These are phyloP conservation scores for Phoeniculus purpureus DNA, from an alignment of 2,797 vertebrate species.

Conservation along the genomic window DNA sequence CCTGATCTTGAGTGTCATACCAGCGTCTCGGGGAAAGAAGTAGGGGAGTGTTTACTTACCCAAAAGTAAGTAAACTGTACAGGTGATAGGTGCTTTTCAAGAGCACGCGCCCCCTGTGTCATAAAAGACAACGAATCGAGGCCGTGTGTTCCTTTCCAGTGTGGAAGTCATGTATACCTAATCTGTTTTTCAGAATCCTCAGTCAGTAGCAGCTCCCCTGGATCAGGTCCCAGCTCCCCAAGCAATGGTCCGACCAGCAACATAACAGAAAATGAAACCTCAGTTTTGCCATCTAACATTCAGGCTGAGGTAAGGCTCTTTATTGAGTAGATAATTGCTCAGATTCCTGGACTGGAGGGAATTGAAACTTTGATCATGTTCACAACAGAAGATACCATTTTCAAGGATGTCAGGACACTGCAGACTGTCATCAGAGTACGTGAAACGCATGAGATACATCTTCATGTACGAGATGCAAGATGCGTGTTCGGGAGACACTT, in stretches of 20 bases:
- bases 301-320: conserved; percentile 89
- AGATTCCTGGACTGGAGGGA: neutral
- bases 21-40: neutral
- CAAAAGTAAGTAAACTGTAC: neutral
- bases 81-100: neutral
- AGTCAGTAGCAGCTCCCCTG: conserved; percentile 92
- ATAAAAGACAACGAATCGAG: neutral
- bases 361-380: neutral
- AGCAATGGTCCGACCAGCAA: conserved; percentile 90
- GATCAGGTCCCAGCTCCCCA: conserved; percentile 95
- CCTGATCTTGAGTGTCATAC: neutral
- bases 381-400: neutral
- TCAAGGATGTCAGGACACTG: neutral
- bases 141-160: neutral
- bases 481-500: neutral
- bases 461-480: neutral
- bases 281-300: conserved; percentile 86
- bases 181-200: conserved; percentile 87
- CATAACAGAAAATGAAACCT: conserved; percentile 89
- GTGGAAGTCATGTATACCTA: conserved; percentile 4
- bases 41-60: neutral
- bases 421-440: neutral
- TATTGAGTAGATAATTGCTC: neutral
- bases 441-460: neutral
- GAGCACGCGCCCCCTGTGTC: neutral